Evolutionary conservation across 1,140 invertebrate genomes (phyloP), one percentile per base, ranked within the genome.

Genomic region (Ceratina calcarata): DNA sequence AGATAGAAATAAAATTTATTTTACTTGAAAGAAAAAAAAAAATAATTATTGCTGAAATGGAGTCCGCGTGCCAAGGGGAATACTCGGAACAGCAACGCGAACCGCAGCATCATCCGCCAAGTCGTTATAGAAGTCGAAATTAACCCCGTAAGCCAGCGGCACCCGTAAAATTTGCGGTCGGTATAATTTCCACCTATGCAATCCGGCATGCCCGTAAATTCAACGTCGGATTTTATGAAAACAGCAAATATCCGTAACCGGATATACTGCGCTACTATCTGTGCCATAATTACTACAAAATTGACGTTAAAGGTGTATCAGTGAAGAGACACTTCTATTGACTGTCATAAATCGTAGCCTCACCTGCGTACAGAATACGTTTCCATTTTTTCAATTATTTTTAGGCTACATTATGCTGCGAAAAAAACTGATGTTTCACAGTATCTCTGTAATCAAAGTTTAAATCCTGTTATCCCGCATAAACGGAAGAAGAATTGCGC

Each of bases 51-150:
- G 16, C 51, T 20, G 45, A 65, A 66, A 45, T 10, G 37, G 51
- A 20, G 72, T 79, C 61, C 51, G 12, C 60, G 18, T 57, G 53
- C 53, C 71, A 67, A 66, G 70, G n/a, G 71, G 71, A 73, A 79
- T 53, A 74, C 74, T 67, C 32, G 45, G n/a, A 79, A 66, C 53
- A 45, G 37, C 37, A 57, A 74, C 78, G 22, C 37, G 57, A 60
- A 79, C 78, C 78, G 55, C 71, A 71, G 18, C 61, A 79, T 79
- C 71, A 60, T 71, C 53, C 53, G 70, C 37, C 37, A 49, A 79
- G 78, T 79, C 78, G 62, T 79, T 79, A 79, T 37, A 67, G 37
- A 58, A 67, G 37, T 45, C 60, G 71, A 79, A 74, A 79, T 79
- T 79, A 79, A 79, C 78, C 78, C 55, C 71, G 37, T 74, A 66